These are phyloP conservation scores for Platorchestia sp. DNA, from an alignment of 1,140 invertebrate species.

Conservation along the genomic window DNA sequence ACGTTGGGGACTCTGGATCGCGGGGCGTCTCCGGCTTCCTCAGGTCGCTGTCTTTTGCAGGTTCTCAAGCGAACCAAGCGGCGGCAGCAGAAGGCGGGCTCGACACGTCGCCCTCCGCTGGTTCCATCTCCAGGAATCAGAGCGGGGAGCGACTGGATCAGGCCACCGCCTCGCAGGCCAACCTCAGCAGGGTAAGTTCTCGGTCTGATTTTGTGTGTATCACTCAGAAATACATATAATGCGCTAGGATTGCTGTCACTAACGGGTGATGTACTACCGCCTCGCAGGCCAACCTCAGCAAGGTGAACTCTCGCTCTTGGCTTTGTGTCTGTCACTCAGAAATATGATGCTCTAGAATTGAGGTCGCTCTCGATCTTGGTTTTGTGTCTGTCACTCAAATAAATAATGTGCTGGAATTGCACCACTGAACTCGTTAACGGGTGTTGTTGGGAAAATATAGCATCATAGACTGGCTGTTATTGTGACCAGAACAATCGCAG, in stretches of 20 bases:
- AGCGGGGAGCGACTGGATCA: conserved; percentile 74
- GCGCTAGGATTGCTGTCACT: not conserved
- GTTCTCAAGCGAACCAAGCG: conserved; percentile 59
- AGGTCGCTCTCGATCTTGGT: too few relatives aligned
- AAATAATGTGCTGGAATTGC: too few relatives aligned
- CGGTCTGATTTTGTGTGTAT: not conserved
- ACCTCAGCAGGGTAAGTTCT: conserved; percentile 32
- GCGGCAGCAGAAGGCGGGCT: conserved; percentile 72
- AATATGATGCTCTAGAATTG: not conserved
- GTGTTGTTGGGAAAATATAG: too few relatives aligned
- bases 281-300: conserved; percentile 60
- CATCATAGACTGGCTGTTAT: too few relatives aligned
- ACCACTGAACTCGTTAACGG: too few relatives aligned
- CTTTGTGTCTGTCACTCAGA: not conserved
- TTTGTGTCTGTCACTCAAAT: too few relatives aligned
- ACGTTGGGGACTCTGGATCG: conserved; percentile 6
- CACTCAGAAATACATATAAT: not conserved
- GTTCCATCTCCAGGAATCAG: conserved; percentile 84
- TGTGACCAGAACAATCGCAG: too few relatives aligned
- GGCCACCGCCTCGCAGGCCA: conserved; percentile 58
- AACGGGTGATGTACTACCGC: too few relatives aligned
- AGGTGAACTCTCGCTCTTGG: not conserved
- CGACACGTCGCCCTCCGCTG: conserved; percentile 83
- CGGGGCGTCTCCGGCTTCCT: conserved; percentile 63
- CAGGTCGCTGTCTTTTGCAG: conserved; percentile 67